Percentiles rank a stretch among this genome's conserved stretches.
phyloP scores from a whole-genome alignment of 2,113 vertebrate species.

The Lepisosteus oculatus region DNA sequence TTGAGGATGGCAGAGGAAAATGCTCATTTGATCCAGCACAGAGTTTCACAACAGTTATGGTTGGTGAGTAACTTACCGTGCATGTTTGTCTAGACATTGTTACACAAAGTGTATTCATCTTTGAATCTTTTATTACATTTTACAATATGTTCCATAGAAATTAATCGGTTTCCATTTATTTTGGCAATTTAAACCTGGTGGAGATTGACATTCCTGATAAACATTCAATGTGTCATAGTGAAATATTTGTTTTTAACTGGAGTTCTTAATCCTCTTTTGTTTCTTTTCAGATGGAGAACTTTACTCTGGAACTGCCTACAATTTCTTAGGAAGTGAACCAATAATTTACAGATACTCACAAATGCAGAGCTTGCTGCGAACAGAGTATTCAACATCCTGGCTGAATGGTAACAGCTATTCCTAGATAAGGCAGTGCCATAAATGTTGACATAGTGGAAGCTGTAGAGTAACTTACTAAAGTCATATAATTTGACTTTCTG shows the following conservation, averaged over 20 bases:
- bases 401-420: slow-evolving; percentile 80
- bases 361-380: slow-evolving; percentile 79
- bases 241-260: slow-evolving; percentile 2
- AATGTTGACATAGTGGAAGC: too few relatives aligned
- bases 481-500: too few relatives aligned
- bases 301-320: slow-evolving; percentile 90
- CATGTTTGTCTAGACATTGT: slow-evolving; percentile 3
- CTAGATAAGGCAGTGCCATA: not conserved
- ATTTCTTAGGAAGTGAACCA: slow-evolving; percentile 94
- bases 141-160: too few relatives aligned
- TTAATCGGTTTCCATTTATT: too few relatives aligned
- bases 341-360: slow-evolving; percentile 86
- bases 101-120: slow-evolving; percentile 10
- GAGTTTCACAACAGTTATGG: slow-evolving; percentile 93
- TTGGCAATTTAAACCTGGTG: too few relatives aligned
- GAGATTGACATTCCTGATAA: too few relatives aligned
- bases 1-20: slow-evolving; percentile 87
- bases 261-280: slow-evolving; percentile 11
- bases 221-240: not conserved
- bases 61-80: slow-evolving; percentile 78
- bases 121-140: too few relatives aligned
- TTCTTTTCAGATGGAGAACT: slow-evolving; percentile 83
- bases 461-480: too few relatives aligned
- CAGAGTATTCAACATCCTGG: slow-evolving; percentile 93
- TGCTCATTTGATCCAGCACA: slow-evolving; percentile 94